Evolutionary conservation across 2,888 invertebrate genomes (phyloP).

Genomic region (Chorisops tibialis): DNA sequence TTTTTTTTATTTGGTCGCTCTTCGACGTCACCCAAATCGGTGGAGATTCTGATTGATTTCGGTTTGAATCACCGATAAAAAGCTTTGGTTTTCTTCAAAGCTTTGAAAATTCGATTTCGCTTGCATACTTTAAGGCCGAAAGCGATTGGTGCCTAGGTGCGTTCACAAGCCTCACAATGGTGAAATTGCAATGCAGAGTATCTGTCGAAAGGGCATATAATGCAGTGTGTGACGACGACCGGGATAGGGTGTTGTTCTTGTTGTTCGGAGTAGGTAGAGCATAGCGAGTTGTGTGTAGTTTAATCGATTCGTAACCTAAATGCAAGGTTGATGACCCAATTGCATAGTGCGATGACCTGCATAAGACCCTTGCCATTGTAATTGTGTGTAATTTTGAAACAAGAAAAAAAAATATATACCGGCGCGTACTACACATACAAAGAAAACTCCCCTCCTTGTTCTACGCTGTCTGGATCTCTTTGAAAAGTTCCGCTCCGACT

Average conservation of each 20-base stretch:
- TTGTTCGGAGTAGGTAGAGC: not conserved
- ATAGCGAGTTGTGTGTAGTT: not conserved
- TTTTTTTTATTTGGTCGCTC: not conserved
- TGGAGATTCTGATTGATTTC: not conserved
- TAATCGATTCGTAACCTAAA: constrained; percentile 42
- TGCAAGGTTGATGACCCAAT: constrained; percentile 51
- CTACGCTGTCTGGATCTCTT: no score
- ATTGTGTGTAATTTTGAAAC: not conserved
- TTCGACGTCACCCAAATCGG: not conserved
- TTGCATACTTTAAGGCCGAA: not conserved
- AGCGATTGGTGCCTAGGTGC: no score
- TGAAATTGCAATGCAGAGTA: no score
- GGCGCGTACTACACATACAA: no score
- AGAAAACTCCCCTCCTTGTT: no score
- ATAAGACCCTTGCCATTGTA: constrained; percentile 27
- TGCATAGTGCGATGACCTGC: constrained; percentile 51
- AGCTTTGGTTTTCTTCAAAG: not conserved
- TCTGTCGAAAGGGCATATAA: no score
- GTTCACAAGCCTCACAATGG: no score
- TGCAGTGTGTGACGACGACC: not conserved
- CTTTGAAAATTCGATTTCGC: not conserved
- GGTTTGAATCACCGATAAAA: not conserved
- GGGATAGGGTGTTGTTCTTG: not conserved
- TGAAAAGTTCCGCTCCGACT: no score
- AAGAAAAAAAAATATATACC: not conserved